Percentiles rank a stretch among this genome's conserved stretches.
Evolutionary conservation across 2,113 vertebrate species (phyloP).

Genomic region (Regulus satrapa): DNA sequence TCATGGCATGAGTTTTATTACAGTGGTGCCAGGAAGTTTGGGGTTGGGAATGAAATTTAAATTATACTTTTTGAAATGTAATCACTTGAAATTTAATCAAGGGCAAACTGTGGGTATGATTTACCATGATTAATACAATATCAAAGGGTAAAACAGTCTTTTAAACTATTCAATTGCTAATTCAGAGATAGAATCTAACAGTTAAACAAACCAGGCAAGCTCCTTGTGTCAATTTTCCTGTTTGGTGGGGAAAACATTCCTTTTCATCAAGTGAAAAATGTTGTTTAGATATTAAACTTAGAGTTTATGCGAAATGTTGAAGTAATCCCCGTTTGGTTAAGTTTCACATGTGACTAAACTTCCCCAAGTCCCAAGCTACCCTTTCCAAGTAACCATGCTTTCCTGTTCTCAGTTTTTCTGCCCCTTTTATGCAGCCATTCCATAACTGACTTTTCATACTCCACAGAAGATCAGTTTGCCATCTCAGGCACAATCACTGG

Average conservation of each 20-base stretch:
- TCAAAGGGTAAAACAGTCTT: not conserved
- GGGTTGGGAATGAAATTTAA: not conserved
- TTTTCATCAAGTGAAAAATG: not conserved
- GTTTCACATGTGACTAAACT: not conserved
- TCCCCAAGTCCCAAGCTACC: not conserved
- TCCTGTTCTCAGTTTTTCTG: not conserved
- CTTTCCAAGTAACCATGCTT: not conserved
- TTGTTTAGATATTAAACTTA: not conserved
- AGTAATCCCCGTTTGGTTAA: not conserved
- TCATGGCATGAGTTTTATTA: not conserved
- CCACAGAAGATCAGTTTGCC: not conserved
- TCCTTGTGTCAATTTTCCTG: not conserved
- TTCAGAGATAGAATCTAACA: not conserved
- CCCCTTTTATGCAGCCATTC: not conserved
- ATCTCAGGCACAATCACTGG: not conserved
- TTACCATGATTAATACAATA: not conserved
- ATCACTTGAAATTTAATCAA: constrained; percentile 2
- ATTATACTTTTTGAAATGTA: not conserved
- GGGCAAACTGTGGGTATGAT: not conserved
- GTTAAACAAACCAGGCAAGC: not conserved
- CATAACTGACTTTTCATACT: not conserved
- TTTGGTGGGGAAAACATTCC: not conserved
- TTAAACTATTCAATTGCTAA: not conserved
- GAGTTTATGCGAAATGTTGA: not conserved
- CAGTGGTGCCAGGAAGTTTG: not conserved